Evolutionary conservation across 64 coral and sea anemone species (phyloP).

Genomic region (Pocillopora verrucosa): DNA sequence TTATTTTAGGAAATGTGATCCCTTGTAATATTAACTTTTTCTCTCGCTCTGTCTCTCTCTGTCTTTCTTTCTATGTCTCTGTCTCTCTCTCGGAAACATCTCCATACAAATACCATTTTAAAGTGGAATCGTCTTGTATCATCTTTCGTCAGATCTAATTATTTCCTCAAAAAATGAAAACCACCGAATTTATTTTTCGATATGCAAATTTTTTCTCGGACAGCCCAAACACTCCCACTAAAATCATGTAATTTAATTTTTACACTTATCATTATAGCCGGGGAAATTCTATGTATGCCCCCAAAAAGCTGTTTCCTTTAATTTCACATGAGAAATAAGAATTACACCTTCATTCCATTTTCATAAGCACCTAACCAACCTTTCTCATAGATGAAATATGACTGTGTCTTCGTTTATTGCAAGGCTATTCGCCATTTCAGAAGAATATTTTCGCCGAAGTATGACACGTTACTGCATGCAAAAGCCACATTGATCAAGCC

Average conservation of each 20-base stretch:
- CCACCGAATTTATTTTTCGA: background rate
- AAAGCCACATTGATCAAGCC: background rate
- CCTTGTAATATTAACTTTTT: no score
- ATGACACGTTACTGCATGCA: background rate
- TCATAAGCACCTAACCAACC: no score
- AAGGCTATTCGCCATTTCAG: background rate
- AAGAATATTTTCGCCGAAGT: background rate
- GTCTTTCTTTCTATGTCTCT: no score
- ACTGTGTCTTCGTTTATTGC: background rate
- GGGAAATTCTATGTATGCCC: no score
- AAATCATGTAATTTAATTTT: background rate
- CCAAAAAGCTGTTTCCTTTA: background rate
- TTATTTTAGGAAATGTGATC: no score
- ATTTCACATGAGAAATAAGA: background rate
- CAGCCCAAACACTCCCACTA: background rate
- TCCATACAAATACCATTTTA: background rate
- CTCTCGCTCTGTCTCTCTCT: no score
- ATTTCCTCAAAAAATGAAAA: background rate
- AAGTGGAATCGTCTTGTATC: background rate
- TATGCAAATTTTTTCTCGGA: constrained; percentile 1
- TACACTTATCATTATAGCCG: background rate
- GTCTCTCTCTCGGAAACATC: background rate
- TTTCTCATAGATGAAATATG: no score
- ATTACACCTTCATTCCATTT: no score
- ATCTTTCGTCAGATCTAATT: background rate